Evolutionary conservation across 1,140 invertebrate species (phyloP), one percentile per base, ranked within the genome.

Genomic region (Theocolax elegans): DNA sequence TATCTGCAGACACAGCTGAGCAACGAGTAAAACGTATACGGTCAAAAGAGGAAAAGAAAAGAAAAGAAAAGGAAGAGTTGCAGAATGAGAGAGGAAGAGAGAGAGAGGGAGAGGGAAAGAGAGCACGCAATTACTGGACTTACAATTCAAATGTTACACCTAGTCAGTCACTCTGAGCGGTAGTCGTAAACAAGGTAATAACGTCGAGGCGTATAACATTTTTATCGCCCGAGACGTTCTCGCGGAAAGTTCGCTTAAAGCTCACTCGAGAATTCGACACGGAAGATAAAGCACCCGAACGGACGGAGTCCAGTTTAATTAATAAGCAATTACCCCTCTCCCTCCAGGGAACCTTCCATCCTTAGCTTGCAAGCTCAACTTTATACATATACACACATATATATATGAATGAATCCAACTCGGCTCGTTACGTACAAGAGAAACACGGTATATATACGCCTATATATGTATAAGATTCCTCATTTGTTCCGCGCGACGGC

Each of bases 401-500:
- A n/a, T n/a, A n/a, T n/a, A n/a, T n/a, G n/a, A n/a, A n/a, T n/a
- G n/a, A n/a, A n/a, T n/a, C n/a, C n/a, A n/a, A n/a, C n/a, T n/a
- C n/a, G n/a, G n/a, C n/a, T n/a, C n/a, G n/a, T n/a, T n/a, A n/a
- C n/a, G n/a, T n/a, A 6, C 31, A 35, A 35, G 31, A 35, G 10
- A 35, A 10, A 35, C 31, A 35, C 4, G 10, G 31, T 35, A 35
- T 35, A 10, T 35, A 35, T 35, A 35, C 31, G 10, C 4, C 10
- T 6, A 10, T 35, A 35, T 35, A 35, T 35, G 10, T 10, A 35
- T 35, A 35, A 40, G 54, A 53, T 60, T 60, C 46, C 66, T 68
- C 66, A 56, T 68, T 68, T 68, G 66, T 68, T 68, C 66, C 66
- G 66, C 66, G 46, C 66, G 44, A 19, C 64, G 64, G 31, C 48